Base-by-base conservation (phyloP, 2,113 vertebrate species). In the Sporophila hypoxantha region DNA sequence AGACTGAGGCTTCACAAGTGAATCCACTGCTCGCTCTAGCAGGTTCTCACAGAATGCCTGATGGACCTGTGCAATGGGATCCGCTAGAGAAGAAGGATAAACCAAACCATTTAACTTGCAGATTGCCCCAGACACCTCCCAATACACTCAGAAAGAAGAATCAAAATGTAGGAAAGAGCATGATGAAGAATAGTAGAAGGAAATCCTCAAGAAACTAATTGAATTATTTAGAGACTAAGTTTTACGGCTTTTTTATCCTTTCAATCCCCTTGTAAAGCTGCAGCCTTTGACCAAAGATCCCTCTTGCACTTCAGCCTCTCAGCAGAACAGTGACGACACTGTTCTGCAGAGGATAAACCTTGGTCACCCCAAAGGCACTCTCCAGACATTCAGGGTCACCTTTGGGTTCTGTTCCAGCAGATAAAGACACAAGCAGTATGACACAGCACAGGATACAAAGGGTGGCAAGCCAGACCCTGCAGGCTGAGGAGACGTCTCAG, bases 31-130 rank as follows among this genome's bases (percentile, higher is more conserved):
- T 97, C 97, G 96, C 88, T 99, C 98, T 42, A 99, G 91, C 50
- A 99, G 97, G 92, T 98, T 99, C 96, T 98, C 98, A 96, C 99
- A 99, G 96, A 99, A 99, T 0, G 98, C 98, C 93, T 98, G 98
- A 95, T 99, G 98, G 77, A 99, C 98, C 94, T 99, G 99, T 44
- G 98, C 98, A 7, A 99, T 96, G 82, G 99, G 99, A 93, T 99
- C 98, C 8, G 97, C 99, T 99, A 95, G 14, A 93, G 32, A 79
- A 34, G 32, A 82, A 88, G 19, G 26, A 52, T 55, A 82, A 69
- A 26, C 2, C 69, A 81, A 91, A 76, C 6, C 22, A 17, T 36
- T 66, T 74, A 49, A 85, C n/a, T 67, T 53, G 17, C 4, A 26
- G 20, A 34, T 5, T 1, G 3, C 1, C 1, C 3, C 1, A 74